These are phyloP conservation scores for Falco naumanni DNA, from an alignment of 2,797 vertebrate species.

Conservation along the genomic window DNA sequence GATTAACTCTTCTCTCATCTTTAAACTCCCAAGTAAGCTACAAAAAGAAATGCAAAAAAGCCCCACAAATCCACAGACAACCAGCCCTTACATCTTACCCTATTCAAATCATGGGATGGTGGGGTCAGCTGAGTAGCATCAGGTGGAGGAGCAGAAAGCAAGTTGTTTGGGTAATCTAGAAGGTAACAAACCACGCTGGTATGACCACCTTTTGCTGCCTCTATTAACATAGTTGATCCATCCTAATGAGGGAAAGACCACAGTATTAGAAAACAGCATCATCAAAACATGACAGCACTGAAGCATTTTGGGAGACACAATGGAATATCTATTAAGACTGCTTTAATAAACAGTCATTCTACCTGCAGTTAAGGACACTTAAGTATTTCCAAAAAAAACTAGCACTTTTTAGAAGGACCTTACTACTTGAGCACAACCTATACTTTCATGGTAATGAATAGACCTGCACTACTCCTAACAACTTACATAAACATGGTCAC, in stretches of 20 bases:
- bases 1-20: not conserved
- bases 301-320: not conserved
- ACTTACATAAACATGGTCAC: fast-evolving
- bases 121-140: slow-evolving; percentile 85
- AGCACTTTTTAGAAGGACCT: fast-evolving
- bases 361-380: no score
- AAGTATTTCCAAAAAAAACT: fast-evolving
- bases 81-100: slow-evolving; percentile 73
- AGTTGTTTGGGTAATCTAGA: slow-evolving; percentile 84
- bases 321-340: fast-evolving
- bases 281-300: not conserved
- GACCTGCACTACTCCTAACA: not conserved
- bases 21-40: not conserved
- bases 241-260: slow-evolving; percentile 66
- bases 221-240: slow-evolving; percentile 85
- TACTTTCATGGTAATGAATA: fast-evolving
- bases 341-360: not conserved
- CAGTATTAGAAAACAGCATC: not conserved
- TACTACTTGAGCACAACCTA: not conserved
- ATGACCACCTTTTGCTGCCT: slow-evolving; percentile 85
- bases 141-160: slow-evolving; percentile 83
- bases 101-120: slow-evolving; percentile 83
- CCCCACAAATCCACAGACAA: not conserved
- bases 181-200: slow-evolving; percentile 86
- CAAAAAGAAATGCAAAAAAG: not conserved